Evolutionary conservation across 2,797 vertebrate genomes (phyloP).

Genomic region (Anas georgica): DNA sequence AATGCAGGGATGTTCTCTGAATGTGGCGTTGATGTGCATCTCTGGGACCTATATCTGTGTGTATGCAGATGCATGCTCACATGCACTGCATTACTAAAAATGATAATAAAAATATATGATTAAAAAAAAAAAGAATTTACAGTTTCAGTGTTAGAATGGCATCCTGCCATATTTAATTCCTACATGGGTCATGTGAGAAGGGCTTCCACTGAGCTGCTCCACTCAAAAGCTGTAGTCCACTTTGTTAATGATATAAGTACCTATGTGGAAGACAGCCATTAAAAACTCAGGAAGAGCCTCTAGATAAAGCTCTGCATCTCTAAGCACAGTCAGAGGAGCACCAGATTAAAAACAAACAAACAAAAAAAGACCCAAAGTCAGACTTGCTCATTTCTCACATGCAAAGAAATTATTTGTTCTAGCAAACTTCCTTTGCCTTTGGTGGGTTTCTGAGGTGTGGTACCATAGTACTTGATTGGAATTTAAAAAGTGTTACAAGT

Average conservation of each 20-base stretch:
- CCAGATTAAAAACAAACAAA: neutral
- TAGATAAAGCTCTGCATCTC: neutral
- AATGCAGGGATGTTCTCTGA: neutral
- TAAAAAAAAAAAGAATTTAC: neutral
- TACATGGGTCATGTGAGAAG: neutral
- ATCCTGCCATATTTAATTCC: neutral
- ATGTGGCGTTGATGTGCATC: rapidly evolving
- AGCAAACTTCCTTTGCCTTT: neutral
- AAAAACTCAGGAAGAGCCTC: neutral
- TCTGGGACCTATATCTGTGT: neutral
- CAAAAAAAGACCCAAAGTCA: neutral
- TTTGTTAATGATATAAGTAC: neutral
- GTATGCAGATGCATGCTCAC: neutral
- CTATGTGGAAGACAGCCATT: neutral
- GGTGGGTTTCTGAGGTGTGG: neutral
- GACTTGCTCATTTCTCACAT: neutral
- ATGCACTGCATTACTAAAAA: neutral
- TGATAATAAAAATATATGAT: neutral
- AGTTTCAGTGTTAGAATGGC: neutral
- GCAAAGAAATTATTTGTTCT: neutral
- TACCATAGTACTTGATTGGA: neutral
- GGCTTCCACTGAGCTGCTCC: neutral
- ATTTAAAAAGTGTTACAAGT: neutral
- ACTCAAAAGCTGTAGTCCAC: neutral
- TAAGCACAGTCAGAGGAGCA: neutral